A percentile compares a stretch with the other conserved stretches of the same genome.
These are phyloP conservation scores for Emydocephalus ijimae DNA, from an alignment of 2,113 vertebrate species.

Conservation along the genomic window DNA sequence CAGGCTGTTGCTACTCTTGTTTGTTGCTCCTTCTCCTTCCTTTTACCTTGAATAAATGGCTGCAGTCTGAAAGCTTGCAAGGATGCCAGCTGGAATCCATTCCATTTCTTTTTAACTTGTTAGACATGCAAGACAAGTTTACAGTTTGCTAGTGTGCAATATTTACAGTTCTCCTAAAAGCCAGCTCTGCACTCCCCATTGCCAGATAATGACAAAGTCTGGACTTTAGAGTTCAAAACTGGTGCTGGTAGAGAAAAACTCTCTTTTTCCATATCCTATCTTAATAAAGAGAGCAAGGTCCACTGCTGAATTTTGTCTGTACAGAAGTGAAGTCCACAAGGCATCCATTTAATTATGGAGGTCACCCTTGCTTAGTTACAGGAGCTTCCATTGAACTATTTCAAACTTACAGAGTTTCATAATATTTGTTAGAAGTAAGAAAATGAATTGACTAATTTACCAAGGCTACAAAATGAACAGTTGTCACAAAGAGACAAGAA, in stretches of 20 bases:
- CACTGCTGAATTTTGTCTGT: conserved; percentile 6
- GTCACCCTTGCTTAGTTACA: not conserved
- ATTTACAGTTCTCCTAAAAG: conserved; percentile 12
- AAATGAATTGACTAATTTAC: not conserved
- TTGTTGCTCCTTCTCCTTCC: not conserved
- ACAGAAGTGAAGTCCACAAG: not conserved
- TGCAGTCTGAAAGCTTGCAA: not conserved
- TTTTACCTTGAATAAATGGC: conserved; percentile 35
- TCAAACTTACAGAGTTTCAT: not conserved
- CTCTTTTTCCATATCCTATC: not conserved
- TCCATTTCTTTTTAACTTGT: conserved; percentile 22
- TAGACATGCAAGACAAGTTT: conserved; percentile 27
- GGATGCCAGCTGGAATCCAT: conserved; percentile 26
- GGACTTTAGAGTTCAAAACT: conserved; percentile 11
- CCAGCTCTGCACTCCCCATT: not conserved
- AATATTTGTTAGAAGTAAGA: conserved; percentile 1
- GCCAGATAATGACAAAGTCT: not conserved
- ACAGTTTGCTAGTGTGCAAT: conserved; percentile 36
- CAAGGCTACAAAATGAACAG: conserved; percentile 20
- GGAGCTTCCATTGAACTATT: conserved; percentile 11
- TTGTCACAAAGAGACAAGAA: rapidly evolving
- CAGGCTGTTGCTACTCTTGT: not conserved
- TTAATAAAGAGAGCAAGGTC: not conserved
- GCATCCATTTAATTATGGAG: not conserved
- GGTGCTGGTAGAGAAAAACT: not conserved